These are phyloP conservation scores for Dipodomys merriami DNA, from an alignment of 2,113 vertebrate species.

Conservation along the genomic window DNA sequence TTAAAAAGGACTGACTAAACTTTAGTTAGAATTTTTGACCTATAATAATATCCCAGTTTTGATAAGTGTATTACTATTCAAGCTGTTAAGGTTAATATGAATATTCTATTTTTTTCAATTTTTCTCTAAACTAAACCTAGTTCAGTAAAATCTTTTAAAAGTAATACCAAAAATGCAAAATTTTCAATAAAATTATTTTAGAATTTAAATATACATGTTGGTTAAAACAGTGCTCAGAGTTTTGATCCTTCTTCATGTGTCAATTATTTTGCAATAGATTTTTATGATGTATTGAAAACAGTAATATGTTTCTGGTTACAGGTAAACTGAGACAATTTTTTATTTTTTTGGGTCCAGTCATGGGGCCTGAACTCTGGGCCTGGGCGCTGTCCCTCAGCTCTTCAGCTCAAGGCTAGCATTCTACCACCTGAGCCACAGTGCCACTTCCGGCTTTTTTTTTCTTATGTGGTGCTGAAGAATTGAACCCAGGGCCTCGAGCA, in stretches of 20 bases:
- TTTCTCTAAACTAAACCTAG: background rate
- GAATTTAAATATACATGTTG: background rate
- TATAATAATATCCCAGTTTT: background rate
- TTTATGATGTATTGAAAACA: background rate
- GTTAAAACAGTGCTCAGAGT: background rate
- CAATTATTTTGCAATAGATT: background rate
- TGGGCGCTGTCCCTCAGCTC: no score
- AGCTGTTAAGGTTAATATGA: background rate
- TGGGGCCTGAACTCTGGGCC: no score
- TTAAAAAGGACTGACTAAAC: background rate
- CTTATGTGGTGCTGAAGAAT: no score
- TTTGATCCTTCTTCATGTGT: background rate
- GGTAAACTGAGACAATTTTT: background rate
- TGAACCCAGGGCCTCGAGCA: no score
- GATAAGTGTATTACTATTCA: background rate
- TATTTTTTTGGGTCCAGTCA: no score
- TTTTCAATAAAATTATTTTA: background rate
- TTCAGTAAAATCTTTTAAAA: background rate
- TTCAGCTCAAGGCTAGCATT: no score
- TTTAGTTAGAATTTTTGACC: background rate
- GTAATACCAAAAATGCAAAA: rapidly evolving
- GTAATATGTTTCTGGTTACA: background rate
- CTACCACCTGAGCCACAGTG: no score
- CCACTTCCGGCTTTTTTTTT: no score
- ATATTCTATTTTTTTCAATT: background rate